Conservation (phyloP, 1,140 invertebrate genomes). For the Kradibia gibbosae region DNA sequence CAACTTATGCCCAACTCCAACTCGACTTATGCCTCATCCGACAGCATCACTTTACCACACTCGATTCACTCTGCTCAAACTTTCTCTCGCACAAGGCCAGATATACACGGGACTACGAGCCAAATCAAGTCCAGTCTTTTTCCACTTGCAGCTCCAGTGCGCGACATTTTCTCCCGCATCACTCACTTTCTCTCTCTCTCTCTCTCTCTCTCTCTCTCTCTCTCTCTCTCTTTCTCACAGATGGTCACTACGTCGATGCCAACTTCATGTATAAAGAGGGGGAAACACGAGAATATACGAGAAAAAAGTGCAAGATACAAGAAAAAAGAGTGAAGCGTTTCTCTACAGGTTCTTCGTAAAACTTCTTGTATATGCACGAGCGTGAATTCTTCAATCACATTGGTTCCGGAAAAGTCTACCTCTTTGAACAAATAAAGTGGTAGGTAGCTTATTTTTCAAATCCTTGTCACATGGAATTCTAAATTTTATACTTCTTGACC, state of each 20-base stretch:
- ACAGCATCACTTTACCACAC: constrained; percentile 44
- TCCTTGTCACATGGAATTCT: neutral
- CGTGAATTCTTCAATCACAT: constrained; percentile 19
- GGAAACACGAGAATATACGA: neutral
- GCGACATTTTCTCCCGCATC: neutral
- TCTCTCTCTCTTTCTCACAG: neutral
- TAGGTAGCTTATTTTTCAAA: neutral
- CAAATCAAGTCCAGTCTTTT: constrained; percentile 21
- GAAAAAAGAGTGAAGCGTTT: neutral
- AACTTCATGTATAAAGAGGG: neutral
- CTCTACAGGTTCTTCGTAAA: constrained; percentile 11
- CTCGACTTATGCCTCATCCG: neutral
- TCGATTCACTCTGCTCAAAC: constrained; percentile 50
- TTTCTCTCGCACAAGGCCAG: constrained; percentile 6
- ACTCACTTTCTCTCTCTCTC: too few species aligned
- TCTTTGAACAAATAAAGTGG: constrained; percentile 13
- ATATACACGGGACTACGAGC: constrained; percentile 9
- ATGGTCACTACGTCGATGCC: constrained; percentile 9
- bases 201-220: neutral
- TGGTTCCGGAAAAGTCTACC: neutral
- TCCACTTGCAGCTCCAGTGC: neutral
- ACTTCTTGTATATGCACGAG: constrained; percentile 36
- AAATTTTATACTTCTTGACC: neutral
- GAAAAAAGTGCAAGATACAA: neutral
- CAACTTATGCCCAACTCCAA: too few species aligned